A percentile compares a stretch with the other conserved stretches of the same genome.
phyloP scores from a whole-genome alignment of 2,888 invertebrate species.

The Scaptomyza polygonia region DNA sequence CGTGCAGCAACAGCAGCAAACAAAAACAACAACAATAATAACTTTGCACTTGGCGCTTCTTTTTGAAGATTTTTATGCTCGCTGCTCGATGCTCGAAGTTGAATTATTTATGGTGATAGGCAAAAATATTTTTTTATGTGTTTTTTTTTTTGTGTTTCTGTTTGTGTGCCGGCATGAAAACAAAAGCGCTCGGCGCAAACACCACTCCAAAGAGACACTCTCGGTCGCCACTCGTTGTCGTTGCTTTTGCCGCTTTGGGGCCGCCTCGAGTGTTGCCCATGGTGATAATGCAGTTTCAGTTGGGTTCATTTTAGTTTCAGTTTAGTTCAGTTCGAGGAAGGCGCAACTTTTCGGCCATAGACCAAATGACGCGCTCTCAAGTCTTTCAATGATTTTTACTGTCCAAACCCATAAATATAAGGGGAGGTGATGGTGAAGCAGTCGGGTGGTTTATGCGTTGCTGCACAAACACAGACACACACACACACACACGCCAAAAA shows the following conservation, averaged over 20 bases:
- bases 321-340: constrained; percentile 23
- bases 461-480: constrained; percentile 7
- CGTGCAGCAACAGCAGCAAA: constrained; percentile 58
- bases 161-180: constrained; percentile 70
- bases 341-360: constrained; percentile 51
- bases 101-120: constrained; percentile 82
- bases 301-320: constrained; percentile 3
- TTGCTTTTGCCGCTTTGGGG: constrained; percentile 11
- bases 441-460: constrained; percentile 12
- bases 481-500: constrained; percentile 22
- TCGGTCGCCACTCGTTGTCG: constrained; percentile 62
- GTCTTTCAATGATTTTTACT: constrained; percentile 18
- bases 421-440: constrained; percentile 18
- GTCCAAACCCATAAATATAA: constrained; percentile 1
- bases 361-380: constrained; percentile 51
- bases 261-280: constrained; percentile 56
- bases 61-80: constrained; percentile 77
- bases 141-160: too few species aligned
- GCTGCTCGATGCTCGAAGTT: constrained; percentile 43
- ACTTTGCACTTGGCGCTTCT: constrained; percentile 77
- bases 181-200: constrained; percentile 67
- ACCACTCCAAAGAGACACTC: constrained; percentile 71
- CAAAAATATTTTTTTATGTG: constrained; percentile 73
- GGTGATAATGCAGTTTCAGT: constrained; percentile 76
- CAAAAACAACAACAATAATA: constrained; percentile 39